Conservation (phyloP, 2,113 vertebrate genomes). For the Myotis brandtii region DNA sequence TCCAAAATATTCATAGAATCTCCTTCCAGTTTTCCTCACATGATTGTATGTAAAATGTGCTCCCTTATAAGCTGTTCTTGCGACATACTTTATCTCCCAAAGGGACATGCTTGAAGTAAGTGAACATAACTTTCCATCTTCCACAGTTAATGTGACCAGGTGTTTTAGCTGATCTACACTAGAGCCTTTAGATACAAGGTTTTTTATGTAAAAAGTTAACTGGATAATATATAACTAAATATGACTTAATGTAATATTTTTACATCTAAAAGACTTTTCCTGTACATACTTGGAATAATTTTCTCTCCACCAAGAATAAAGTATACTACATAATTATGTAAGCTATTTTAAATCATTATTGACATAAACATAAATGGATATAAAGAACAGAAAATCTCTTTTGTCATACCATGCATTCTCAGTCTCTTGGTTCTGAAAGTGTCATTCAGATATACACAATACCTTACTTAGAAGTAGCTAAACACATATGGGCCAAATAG, state of each 20-base stretch:
- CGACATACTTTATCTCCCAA: background rate
- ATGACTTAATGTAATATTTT: constrained; percentile 1
- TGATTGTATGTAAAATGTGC: background rate
- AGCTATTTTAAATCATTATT: background rate
- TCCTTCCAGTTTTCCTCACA: background rate
- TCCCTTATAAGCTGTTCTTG: background rate
- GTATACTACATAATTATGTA: background rate
- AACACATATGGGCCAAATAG: background rate
- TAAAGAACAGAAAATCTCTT: background rate
- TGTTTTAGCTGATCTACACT: background rate
- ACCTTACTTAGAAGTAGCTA: background rate
- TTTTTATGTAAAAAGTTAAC: background rate
- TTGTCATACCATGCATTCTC: background rate
- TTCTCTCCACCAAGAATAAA: background rate
- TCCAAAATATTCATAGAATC: background rate
- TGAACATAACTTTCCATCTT: background rate
- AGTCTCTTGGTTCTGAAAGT: constrained; percentile 14
- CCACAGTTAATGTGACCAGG: background rate
- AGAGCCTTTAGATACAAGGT: background rate
- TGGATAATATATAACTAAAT: background rate
- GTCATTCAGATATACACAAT: background rate
- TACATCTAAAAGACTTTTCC: background rate
- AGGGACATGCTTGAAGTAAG: background rate
- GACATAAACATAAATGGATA: background rate
- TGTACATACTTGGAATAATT: background rate